phyloP scores from a whole-genome alignment of 2,888 invertebrate genomes.

The Drosophila pullipes region DNA sequence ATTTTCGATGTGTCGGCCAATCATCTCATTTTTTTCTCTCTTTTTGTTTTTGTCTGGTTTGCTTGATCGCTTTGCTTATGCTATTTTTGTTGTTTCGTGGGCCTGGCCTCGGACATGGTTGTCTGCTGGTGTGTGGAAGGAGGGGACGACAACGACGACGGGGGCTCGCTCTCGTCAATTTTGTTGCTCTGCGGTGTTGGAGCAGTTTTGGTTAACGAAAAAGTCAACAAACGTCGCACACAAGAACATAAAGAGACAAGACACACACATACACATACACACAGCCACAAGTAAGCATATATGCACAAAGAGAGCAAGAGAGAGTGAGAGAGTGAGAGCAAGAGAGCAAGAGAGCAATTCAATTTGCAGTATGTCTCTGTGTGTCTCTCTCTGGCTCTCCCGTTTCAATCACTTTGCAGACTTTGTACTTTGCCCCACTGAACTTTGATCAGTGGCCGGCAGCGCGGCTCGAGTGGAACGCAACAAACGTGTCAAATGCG shows the following conservation, averaged over 20 bases:
- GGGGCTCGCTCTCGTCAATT: conserved; percentile 8
- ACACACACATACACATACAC: no score
- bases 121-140: not conserved
- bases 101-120: conserved; percentile 1
- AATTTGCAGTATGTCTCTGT: not conserved
- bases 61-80: not conserved
- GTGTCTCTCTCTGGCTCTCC: conserved; percentile 3
- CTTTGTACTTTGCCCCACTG: conserved; percentile 82
- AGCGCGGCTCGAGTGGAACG: conserved; percentile 45
- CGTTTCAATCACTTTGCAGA: conserved; percentile 65
- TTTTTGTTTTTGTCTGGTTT: not conserved
- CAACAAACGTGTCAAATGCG: conserved; percentile 44
- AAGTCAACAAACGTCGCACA: conserved; percentile 48
- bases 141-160: not conserved
- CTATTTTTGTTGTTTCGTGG: conserved; percentile 3
- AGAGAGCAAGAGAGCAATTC: not conserved
- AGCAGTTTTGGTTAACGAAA: conserved; percentile 24
- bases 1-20: conserved; percentile 27
- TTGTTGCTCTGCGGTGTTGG: not conserved
- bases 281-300: not conserved
- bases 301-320: not conserved
- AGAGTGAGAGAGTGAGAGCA: not conserved
- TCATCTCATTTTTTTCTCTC: not conserved
- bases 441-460: conserved; percentile 76
- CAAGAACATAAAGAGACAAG: conserved; percentile 25